Conservation (phyloP, 2,797 vertebrate genomes). For the Myotis vivesi region DNA sequence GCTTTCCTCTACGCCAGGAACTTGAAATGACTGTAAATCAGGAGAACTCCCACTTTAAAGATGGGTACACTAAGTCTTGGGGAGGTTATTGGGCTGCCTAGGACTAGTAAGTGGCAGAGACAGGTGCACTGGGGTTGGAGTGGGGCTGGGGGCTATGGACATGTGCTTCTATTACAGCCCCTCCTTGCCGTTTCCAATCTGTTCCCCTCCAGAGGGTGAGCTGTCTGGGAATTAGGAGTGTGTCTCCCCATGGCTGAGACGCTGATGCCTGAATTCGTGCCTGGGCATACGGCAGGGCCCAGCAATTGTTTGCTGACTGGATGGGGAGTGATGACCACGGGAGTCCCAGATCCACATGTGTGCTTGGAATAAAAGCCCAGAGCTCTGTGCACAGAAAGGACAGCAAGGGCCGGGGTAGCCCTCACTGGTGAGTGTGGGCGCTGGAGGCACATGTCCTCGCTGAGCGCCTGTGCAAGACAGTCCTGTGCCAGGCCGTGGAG, state of each 20-base stretch:
- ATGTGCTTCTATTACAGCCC: rapidly evolving
- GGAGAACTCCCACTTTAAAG: background rate
- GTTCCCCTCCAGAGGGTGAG: background rate
- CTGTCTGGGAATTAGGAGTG: background rate
- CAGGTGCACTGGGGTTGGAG: background rate
- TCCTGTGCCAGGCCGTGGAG: rapidly evolving
- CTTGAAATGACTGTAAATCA: background rate
- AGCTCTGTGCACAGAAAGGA: background rate
- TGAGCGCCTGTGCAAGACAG: rapidly evolving
- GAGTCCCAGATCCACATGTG: background rate
- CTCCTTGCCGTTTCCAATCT: background rate
- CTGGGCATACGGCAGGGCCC: background rate
- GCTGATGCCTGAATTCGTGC: background rate
- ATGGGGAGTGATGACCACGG: background rate
- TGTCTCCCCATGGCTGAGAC: background rate
- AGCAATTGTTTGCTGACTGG: background rate
- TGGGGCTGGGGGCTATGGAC: too few relatives aligned
- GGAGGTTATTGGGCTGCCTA: background rate
- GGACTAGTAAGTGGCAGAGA: background rate
- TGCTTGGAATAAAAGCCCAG: background rate
- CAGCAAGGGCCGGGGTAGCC: background rate
- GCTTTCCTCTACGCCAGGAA: background rate
- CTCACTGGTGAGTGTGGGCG: background rate
- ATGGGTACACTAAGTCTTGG: background rate
- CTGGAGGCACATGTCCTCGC: rapidly evolving